phyloP scores from a whole-genome alignment of 2,797 vertebrate species.

The Halcyon leucocephala region DNA sequence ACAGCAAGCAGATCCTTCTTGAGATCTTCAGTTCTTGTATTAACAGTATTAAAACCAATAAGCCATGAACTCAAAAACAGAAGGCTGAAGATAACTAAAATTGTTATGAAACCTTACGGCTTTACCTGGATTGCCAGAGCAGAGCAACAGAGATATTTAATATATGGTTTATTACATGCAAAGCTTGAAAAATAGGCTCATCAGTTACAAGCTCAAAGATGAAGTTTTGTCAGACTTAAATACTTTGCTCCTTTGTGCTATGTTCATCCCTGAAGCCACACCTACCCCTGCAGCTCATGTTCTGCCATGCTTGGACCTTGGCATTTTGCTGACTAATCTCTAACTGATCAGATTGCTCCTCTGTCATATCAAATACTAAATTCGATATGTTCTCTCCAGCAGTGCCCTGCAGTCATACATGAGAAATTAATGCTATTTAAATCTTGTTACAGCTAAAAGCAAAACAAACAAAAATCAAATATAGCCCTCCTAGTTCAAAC shows the following conservation, averaged over 20 bases:
- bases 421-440: neutral
- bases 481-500: neutral
- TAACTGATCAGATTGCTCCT: neutral
- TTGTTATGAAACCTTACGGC: neutral
- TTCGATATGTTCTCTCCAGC: neutral
- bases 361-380: neutral
- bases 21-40: neutral
- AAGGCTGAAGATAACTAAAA: neutral
- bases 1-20: neutral
- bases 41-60: neutral
- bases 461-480: neutral
- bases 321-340: neutral
- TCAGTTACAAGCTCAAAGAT: neutral
- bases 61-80: neutral
- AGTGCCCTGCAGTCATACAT: neutral
- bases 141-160: neutral
- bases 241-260: neutral
- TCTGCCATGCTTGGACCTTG: neutral
- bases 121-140: neutral
- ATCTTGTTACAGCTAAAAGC: neutral
- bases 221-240: neutral
- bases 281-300: neutral
- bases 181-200: neutral
- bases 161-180: neutral
- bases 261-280: neutral